phyloP scores from a whole-genome alignment of 1,140 invertebrate genomes.

The Drosophila insularis region DNA sequence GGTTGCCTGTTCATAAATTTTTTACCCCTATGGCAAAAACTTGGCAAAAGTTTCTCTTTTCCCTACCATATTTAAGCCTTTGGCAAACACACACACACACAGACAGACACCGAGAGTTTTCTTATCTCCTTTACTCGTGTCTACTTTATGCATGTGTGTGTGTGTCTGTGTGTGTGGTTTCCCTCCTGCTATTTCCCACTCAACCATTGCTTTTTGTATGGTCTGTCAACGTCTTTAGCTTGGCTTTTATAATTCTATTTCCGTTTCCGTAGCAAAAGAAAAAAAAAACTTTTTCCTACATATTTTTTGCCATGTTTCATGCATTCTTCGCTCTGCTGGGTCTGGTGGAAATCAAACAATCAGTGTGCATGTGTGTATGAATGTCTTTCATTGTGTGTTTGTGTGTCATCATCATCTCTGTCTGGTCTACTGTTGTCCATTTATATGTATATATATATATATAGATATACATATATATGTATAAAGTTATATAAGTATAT shows the following conservation, averaged over 20 bases:
- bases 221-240: conserved; percentile 68
- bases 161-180: conserved; percentile 23
- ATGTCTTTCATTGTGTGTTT: conserved; percentile 1
- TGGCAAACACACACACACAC: conserved; percentile 12
- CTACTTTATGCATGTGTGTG: conserved; percentile 24
- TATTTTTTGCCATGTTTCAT: conserved; percentile 58
- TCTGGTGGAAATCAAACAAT: conserved; percentile 58
- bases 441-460: neutral
- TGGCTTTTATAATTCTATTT: conserved; percentile 74
- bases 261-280: conserved; percentile 55
- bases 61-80: conserved; percentile 17
- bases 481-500: conserved; percentile 15
- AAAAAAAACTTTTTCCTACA: conserved; percentile 41
- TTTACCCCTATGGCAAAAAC: conserved; percentile 42
- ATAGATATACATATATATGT: neutral
- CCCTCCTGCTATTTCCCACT: conserved; percentile 11
- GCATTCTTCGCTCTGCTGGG: conserved; percentile 40
- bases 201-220: conserved; percentile 51
- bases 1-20: conserved; percentile 62
- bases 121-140: conserved; percentile 12
- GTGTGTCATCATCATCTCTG: conserved; percentile 47
- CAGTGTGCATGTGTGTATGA: conserved; percentile 17
- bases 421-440: conserved; percentile 29
- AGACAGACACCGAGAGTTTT: neutral
- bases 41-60: conserved; percentile 38